Evolutionary conservation across 2,797 vertebrate genomes (phyloP).

Genomic region (Heteromormyrus szaboi): DNA sequence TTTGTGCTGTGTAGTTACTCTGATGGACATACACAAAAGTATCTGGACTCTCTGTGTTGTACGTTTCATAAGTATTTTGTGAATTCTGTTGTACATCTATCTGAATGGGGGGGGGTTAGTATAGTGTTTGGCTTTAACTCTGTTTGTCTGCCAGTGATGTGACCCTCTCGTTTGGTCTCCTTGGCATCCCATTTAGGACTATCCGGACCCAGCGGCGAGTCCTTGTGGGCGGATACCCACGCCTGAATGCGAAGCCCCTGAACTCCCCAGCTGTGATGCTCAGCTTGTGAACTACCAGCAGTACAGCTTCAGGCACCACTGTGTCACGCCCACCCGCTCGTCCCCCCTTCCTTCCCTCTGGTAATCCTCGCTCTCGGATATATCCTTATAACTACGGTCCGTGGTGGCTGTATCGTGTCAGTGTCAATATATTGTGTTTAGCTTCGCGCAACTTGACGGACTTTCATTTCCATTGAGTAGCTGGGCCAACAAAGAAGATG

Average conservation of each 20-base stretch:
- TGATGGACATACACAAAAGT: background rate
- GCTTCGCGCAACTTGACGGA: background rate
- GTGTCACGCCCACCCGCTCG: slow-evolving; percentile 61
- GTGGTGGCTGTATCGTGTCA: background rate
- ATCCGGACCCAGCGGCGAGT: slow-evolving; percentile 57
- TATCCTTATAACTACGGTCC: background rate
- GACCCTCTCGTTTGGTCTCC: background rate
- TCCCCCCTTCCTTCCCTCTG: slow-evolving; percentile 80
- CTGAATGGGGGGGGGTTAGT: background rate
- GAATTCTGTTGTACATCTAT: background rate
- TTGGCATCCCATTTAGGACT: slow-evolving; percentile 37
- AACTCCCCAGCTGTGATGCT: slow-evolving; percentile 42
- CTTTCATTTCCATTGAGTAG: slow-evolving; percentile 47
- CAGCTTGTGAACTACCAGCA: slow-evolving; percentile 44
- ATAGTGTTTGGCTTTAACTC: background rate
- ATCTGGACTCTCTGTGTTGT: background rate
- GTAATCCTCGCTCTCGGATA: slow-evolving; percentile 45
- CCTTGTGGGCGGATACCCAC: slow-evolving; percentile 74
- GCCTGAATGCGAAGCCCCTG: slow-evolving; percentile 69
- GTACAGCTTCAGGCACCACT: slow-evolving; percentile 55
- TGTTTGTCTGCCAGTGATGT: slow-evolving; percentile 18
- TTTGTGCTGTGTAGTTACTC: background rate
- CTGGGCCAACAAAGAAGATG: slow-evolving; percentile 88
- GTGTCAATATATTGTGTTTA: background rate
- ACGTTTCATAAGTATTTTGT: background rate